Conservation (phyloP, 2,113 vertebrate species). For the Marmota flaviventris region DNA sequence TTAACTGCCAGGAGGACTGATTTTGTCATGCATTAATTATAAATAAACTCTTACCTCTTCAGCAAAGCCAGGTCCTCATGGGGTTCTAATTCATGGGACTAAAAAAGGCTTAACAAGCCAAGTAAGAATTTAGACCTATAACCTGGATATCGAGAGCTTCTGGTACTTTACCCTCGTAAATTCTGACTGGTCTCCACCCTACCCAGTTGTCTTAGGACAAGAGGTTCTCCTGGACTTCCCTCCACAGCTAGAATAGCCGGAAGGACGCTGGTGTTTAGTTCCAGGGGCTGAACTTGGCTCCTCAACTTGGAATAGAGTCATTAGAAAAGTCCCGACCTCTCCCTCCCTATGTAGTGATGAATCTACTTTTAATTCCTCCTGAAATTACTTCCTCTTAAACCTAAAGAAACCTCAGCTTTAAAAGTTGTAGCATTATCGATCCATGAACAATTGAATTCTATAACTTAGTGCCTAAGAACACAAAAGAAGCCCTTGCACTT, state of each 20-base stretch:
- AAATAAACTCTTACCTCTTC: not conserved
- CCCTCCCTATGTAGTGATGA: slow-evolving; percentile 45
- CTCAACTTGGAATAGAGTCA: slow-evolving; percentile 23
- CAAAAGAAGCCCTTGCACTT: slow-evolving; percentile 57
- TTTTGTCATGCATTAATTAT: slow-evolving; percentile 37
- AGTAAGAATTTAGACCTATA: not conserved
- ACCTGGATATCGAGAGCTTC: not conserved
- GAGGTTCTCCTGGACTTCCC: slow-evolving; percentile 60
- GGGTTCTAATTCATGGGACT: not conserved
- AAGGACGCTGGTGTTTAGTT: slow-evolving; percentile 65
- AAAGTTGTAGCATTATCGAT: slow-evolving; percentile 50
- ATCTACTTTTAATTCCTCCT: slow-evolving; percentile 52
- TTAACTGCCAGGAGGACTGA: slow-evolving; percentile 11
- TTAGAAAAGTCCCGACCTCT: slow-evolving; percentile 56
- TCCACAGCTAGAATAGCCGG: slow-evolving; percentile 54
- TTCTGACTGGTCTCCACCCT: slow-evolving; percentile 43
- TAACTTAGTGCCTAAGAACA: slow-evolving; percentile 58
- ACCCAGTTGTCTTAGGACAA: not conserved
- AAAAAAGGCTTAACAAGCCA: not conserved
- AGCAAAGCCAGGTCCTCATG: not conserved
- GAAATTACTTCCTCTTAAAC: slow-evolving; percentile 74
- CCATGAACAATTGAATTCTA: slow-evolving; percentile 67
- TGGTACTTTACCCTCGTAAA: not conserved
- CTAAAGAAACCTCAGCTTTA: slow-evolving; percentile 47
- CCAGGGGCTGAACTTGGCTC: slow-evolving; percentile 61